A percentile compares a stretch with the other conserved stretches of the same genome.
Evolutionary conservation across 2,113 vertebrate species (phyloP).

Genomic region (Globicephala melas): DNA sequence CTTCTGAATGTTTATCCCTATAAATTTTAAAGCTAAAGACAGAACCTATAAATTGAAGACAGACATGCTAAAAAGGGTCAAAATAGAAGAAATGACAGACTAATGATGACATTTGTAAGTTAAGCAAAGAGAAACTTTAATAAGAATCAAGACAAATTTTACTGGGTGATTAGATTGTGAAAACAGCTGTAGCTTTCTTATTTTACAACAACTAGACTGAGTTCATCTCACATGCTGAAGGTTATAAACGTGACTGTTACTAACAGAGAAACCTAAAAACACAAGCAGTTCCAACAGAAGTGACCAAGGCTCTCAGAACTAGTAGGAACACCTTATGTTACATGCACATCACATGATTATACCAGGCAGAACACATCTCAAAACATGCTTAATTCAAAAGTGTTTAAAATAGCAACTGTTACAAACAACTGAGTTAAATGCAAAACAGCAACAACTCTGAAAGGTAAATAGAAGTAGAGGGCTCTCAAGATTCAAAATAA

Average conservation of each 20-base stretch:
- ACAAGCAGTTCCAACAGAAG: conserved; percentile 78
- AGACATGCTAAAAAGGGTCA: background rate
- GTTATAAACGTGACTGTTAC: conserved; percentile 66
- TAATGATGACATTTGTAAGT: background rate
- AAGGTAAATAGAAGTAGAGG: conserved; percentile 43
- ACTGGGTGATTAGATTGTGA: conserved; percentile 60
- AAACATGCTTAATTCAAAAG: conserved; percentile 78
- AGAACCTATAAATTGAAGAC: conserved; percentile 3
- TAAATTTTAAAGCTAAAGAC: conserved; percentile 1
- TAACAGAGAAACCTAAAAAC: conserved; percentile 84
- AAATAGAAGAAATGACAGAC: background rate
- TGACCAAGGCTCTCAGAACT: conserved; percentile 76
- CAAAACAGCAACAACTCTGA: conserved; percentile 39
- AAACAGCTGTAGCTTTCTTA: conserved; percentile 80
- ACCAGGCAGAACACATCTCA: conserved; percentile 74
- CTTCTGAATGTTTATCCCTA: background rate
- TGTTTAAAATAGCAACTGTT: conserved; percentile 78
- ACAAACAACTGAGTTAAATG: conserved; percentile 63
- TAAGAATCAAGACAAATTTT: conserved; percentile 57
- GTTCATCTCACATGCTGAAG: conserved; percentile 75
- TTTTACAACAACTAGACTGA: conserved; percentile 71
- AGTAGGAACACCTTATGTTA: conserved; percentile 78
- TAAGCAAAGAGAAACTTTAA: background rate
- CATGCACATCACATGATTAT: conserved; percentile 77
- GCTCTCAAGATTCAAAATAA: conserved; percentile 39